Evolutionary conservation across 1,140 invertebrate genomes (phyloP), one percentile per base, ranked within the genome.

Genomic region (Araneus ventricosus): DNA sequence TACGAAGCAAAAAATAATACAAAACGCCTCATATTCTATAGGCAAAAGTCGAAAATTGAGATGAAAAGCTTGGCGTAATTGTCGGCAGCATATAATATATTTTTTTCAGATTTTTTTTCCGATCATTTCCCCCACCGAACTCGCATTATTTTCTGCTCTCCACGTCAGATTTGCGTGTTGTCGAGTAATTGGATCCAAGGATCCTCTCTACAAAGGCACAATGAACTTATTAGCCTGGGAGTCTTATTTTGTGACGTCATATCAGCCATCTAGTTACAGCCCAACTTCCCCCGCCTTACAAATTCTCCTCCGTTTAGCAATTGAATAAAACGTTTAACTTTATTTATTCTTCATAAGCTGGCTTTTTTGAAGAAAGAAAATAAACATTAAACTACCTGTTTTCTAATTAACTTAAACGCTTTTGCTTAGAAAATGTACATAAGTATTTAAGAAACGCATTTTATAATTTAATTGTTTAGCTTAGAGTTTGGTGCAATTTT

Each of bases 211-310:
- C 24, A 91, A 41, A 20, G 7, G 89, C 79, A 91, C 89, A 91
- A 84, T 61, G 89, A 84, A 91, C 89, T 61, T 91, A 91, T 91
- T 91, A 91, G 80, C 52, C 45, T 61, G 20, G 22, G 17, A 91
- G 52, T 34, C 34, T 91, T 91, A 91, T 91, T 67, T 91, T 61
- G 41, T 61, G 89, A 91, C 59, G 89, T 61, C 89, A 88, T 6
- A 34, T 27, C 63, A 67, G 63, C 63, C 63, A 67, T 27, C 63
- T 52, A 63, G n/a, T n/a, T 63, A 52, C 63, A 67, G 63, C 27
- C 63, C 10, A 45, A 45, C 41, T 45, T 10, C 4, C 45, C 45
- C 45, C 14, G 0, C 45, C 45, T 52, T 52, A 52, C 45, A 52
- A 17, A 52, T 14, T 0, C 45, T 17, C 45, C 45, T 52, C 30